phyloP scores from a whole-genome alignment of 2,888 invertebrate genomes.

The Ectemnius lituratus region DNA sequence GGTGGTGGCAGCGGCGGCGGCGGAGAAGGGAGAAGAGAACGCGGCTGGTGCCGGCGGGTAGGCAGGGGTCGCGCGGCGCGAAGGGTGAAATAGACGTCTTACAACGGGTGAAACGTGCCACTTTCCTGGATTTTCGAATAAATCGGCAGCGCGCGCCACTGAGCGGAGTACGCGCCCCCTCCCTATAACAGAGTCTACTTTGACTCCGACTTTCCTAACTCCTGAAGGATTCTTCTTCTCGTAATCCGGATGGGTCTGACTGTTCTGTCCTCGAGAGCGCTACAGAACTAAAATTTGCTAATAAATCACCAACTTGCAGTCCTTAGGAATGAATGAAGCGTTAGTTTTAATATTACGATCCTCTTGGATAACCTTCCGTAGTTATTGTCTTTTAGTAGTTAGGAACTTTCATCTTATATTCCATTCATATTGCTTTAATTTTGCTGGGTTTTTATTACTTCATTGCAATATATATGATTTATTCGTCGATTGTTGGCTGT shows the following conservation, averaged over 20 bases:
- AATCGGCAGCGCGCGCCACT: slow-evolving; percentile 52
- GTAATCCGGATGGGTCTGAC: slow-evolving; percentile 60
- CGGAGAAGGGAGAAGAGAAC: not conserved
- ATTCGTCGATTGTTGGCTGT: too few relatives aligned
- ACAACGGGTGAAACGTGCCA: slow-evolving; percentile 60
- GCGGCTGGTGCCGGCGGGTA: slow-evolving; percentile 32
- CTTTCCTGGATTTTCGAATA: slow-evolving; percentile 67
- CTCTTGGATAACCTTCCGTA: too few relatives aligned
- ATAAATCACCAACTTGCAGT: too few relatives aligned
- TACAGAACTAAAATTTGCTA: slow-evolving; percentile 41
- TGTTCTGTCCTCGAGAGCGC: slow-evolving; percentile 39
- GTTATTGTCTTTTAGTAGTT: too few relatives aligned
- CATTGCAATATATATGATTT: too few relatives aligned
- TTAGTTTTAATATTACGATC: too few relatives aligned
- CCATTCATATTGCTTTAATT: too few relatives aligned
- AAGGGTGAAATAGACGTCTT: slow-evolving; percentile 49
- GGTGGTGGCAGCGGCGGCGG: too few relatives aligned
- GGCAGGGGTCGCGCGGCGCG: slow-evolving; percentile 41
- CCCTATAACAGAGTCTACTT: slow-evolving; percentile 58
- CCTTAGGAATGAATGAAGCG: too few relatives aligned
- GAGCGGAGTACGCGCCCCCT: slow-evolving; percentile 42
- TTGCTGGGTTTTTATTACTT: too few relatives aligned
- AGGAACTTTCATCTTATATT: too few relatives aligned
- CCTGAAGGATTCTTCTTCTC: slow-evolving; percentile 47
- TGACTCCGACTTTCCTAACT: slow-evolving; percentile 50